Evolutionary conservation across 2,888 invertebrate genomes (phyloP).

Genomic region (Drosophila kambysellisi): DNA sequence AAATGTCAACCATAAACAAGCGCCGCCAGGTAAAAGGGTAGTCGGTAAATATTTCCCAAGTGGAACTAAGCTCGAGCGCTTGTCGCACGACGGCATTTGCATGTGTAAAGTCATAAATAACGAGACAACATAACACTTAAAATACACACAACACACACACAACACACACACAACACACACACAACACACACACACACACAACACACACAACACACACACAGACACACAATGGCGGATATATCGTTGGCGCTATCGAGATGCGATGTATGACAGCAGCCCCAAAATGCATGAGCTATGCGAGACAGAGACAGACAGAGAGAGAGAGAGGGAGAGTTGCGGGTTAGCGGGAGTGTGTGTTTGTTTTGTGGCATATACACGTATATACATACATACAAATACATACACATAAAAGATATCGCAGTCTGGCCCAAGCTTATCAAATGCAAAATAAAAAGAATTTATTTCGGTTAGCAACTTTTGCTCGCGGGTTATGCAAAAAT

Average conservation of each 20-base stretch:
- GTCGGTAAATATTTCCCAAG: constrained; percentile 37
- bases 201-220: constrained; percentile 23
- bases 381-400: background rate
- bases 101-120: constrained; percentile 84
- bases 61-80: constrained; percentile 73
- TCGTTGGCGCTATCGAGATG: constrained; percentile 69
- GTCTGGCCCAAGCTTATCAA: constrained; percentile 74
- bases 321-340: background rate
- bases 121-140: constrained; percentile 77
- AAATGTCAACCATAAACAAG: constrained; percentile 78
- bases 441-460: constrained; percentile 76
- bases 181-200: constrained; percentile 21
- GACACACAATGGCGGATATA: constrained; percentile 31
- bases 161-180: constrained; percentile 24
- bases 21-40: constrained; percentile 68
- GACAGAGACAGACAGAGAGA: background rate
- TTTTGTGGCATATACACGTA: constrained; percentile 36
- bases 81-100: constrained; percentile 79
- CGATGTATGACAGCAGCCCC: constrained; percentile 69
- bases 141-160: constrained; percentile 44
- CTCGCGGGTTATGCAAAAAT: constrained; percentile 80
- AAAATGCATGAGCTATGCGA: constrained; percentile 72
- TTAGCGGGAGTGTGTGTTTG: constrained; percentile 22
- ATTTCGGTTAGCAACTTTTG: constrained; percentile 78
- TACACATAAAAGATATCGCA: constrained; percentile 23